Evolutionary conservation across 2,113 vertebrate genomes (phyloP), one percentile per base, ranked within the genome.

Genomic region (Tringa solitaria): DNA sequence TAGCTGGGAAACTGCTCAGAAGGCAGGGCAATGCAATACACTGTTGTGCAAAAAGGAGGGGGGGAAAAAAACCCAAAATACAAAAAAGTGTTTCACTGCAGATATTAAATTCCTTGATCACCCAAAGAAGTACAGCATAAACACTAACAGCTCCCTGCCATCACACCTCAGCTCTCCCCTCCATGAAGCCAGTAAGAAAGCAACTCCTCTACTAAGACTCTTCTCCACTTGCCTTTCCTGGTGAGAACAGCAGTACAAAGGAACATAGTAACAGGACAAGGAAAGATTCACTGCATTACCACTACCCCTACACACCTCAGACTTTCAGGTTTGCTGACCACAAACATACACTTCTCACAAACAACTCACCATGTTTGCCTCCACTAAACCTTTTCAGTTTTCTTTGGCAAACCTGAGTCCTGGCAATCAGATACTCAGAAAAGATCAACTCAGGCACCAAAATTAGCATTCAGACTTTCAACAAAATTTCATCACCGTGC

Each of bases 401-500:
- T 67, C 46, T 54, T 27, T 41, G 43, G 46, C n/a, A 70, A 67
- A 54, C 30, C 33, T 54, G 27, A 90, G 54, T 43, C 24, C n/a
- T 69, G 51, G 54, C 33, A 73, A 46, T 32, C 60, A 72, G 45
- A 63, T 32, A 43, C 21, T 77, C 28, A 50, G 21, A 75, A 11
- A 35, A 6, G 30, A 63, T 68, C 61, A 76, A 48, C 24, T 39
- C 35, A 85, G 53, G 30, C 22, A 77, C 4, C 16, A 83, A 64
- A 61, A 61, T 19, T 3, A 60, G 8, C 26, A 33, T 51, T 59
- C 37, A 84, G n/a, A 50, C 12, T 92, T 86, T 6, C 14, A 46
- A 60, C 41, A 72, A 54, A 10, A 30, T 8, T 39, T 70, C 10
- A 59, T 22, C 48, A 43, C 39, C 0, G 0, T 39, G 15, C 57